Evolutionary conservation across 2,888 invertebrate species (phyloP), one percentile per base, ranked within the genome.

Genomic region (Ceratothoa steindachneri): DNA sequence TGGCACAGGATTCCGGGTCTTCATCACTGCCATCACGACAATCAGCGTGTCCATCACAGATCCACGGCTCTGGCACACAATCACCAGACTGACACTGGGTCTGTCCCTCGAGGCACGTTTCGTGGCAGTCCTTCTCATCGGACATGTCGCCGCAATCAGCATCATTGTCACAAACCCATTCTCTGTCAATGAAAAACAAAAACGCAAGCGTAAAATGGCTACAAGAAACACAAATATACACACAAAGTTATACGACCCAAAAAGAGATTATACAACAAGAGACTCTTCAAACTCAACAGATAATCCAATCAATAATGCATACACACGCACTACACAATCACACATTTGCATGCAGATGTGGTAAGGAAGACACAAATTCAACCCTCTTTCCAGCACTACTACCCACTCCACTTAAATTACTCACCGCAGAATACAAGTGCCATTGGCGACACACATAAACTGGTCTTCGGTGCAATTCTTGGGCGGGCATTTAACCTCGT

Each of bases 71-170:
- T 80, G 81, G 84, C 79, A 87, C 85, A 82, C 89, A 88, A 74
- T 85, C 83, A 60, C 86, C 85, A 80, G 86, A 87, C 67, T 83
- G 82, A 80, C 87, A 86, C 19, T 83, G 82, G 74, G 83, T 83
- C 74, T 85, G 85, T 74, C 86, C 86, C 24, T 84, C 83, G 1
- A 85, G 82, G 84, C 89, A 84, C 80, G 87, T 82, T 83, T 85
- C 87, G 82, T 87, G 86, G 82, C 93, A 93, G 82, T 88, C 89
- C 80, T 87, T 86, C 86, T 95, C 94, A 85, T 94, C 93, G 0
- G 90, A 76, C 19, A 24, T 69, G 67, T 79, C 76, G 24, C 31
- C 67, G 70, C 79, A 79, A 53, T 79, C 79, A 15, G 67, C 72
- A 22, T 69, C 65, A 28, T 70, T 71, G 31, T 78, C 70, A 64